A percentile compares a stretch with the other conserved stretches of the same genome.
Conservation (phyloP, 2,113 vertebrate genomes). For the Daubentonia madagascariensis region DNA sequence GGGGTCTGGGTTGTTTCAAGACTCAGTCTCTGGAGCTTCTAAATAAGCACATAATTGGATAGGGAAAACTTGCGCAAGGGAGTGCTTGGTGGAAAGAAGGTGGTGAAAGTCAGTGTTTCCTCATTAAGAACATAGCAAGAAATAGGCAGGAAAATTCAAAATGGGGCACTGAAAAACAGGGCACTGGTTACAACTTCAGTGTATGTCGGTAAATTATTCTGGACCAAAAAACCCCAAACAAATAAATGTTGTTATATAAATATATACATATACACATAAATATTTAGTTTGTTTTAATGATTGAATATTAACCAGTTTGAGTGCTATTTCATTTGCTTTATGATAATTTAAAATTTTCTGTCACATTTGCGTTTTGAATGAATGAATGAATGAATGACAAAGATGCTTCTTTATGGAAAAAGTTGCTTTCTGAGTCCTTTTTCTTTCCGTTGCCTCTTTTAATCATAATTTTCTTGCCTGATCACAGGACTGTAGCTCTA, state of each 20-base stretch:
- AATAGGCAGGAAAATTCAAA: no score
- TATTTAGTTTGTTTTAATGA: not conserved
- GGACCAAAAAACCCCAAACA: not conserved
- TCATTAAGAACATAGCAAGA: no score
- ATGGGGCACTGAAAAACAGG: no score
- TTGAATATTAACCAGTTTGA: not conserved
- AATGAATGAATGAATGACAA: not conserved
- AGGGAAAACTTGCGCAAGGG: no score
- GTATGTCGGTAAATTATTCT: not conserved
- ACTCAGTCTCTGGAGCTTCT: no score
- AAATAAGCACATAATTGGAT: no score
- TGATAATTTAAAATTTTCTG: not conserved
- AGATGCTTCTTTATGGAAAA: not conserved
- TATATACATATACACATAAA: not conserved
- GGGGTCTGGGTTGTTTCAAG: no score
- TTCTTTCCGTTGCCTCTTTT: not conserved
- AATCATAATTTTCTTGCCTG: not conserved
- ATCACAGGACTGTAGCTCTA: not conserved
- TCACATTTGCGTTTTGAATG: not conserved
- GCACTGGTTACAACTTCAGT: not conserved
- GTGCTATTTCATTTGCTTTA: not conserved
- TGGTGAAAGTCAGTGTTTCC: not conserved
- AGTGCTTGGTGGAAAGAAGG: no score
- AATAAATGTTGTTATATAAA: not conserved
- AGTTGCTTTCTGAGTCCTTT: not conserved